Evolutionary conservation across 2,888 invertebrate genomes (phyloP).

Genomic region (Caenorhabditis doughertyi): DNA sequence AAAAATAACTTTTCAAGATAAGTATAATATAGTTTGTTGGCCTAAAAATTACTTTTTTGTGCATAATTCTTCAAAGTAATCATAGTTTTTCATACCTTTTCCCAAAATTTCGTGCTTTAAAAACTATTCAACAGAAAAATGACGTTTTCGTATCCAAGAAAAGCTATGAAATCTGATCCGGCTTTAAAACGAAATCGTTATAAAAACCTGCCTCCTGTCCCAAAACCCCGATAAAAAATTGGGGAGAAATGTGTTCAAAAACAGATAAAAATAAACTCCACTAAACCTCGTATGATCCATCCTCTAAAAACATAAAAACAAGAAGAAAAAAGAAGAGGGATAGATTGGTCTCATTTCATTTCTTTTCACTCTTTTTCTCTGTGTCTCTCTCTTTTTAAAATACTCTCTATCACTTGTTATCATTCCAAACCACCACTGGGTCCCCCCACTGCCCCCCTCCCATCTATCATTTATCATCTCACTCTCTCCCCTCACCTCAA

Average conservation of each 20-base stretch:
- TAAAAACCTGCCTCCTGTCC: too few relatives aligned
- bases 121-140: too few relatives aligned
- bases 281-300: too few relatives aligned
- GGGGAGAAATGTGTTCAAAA: neutral
- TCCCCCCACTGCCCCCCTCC: neutral
- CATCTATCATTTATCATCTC: constrained; percentile 33
- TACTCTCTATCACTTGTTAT: constrained; percentile 17
- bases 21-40: too few relatives aligned
- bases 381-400: neutral
- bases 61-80: too few relatives aligned
- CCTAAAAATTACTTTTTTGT: too few relatives aligned
- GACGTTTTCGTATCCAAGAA: too few relatives aligned
- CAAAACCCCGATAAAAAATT: neutral
- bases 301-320: constrained; percentile 1
- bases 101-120: too few relatives aligned
- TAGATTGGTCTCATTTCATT: neutral
- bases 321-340: neutral
- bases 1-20: too few relatives aligned
- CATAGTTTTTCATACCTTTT: too few relatives aligned
- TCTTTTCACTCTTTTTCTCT: neutral
- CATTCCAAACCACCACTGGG: neutral
- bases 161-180: too few relatives aligned
- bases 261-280: neutral
- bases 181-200: too few relatives aligned
- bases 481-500: neutral